Conservation (phyloP, 2,797 vertebrate genomes). For the Okamejei kenojei region DNA sequence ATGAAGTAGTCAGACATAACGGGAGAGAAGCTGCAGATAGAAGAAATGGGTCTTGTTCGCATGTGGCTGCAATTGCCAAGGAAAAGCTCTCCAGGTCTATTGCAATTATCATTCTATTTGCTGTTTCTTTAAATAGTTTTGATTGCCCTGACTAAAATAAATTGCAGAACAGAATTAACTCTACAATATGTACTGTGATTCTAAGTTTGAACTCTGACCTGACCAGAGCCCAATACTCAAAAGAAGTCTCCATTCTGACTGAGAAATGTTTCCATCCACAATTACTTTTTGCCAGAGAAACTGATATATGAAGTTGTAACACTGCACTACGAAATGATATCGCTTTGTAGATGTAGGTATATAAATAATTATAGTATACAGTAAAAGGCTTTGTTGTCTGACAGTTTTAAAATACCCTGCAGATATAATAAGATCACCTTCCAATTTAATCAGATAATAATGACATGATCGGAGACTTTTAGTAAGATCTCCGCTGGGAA, state of each 20-base stretch:
- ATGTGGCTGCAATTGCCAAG: constrained; percentile 73
- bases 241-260: background rate
- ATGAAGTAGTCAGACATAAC: constrained; percentile 29
- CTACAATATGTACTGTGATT: constrained; percentile 35
- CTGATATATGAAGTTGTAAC: background rate
- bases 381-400: background rate
- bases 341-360: background rate
- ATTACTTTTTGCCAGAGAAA: background rate
- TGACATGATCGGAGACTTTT: background rate
- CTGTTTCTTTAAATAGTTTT: constrained; percentile 80
- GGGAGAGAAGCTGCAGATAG: constrained; percentile 51
- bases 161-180: constrained; percentile 50
- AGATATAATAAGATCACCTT: constrained; percentile 10
- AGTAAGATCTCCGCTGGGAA: background rate
- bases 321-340: background rate
- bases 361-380: background rate
- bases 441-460: constrained; percentile 26
- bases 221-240: background rate
- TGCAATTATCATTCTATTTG: constrained; percentile 75
- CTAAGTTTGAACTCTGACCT: constrained; percentile 30
- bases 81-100: constrained; percentile 63
- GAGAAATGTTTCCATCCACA: constrained; percentile 27
- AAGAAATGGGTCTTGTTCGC: constrained; percentile 57
- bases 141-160: constrained; percentile 77
- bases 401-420: constrained; percentile 13